Base-by-base conservation (phyloP, 2,113 vertebrate genomes). In the Pseudorhombus dupliciocellatus region DNA sequence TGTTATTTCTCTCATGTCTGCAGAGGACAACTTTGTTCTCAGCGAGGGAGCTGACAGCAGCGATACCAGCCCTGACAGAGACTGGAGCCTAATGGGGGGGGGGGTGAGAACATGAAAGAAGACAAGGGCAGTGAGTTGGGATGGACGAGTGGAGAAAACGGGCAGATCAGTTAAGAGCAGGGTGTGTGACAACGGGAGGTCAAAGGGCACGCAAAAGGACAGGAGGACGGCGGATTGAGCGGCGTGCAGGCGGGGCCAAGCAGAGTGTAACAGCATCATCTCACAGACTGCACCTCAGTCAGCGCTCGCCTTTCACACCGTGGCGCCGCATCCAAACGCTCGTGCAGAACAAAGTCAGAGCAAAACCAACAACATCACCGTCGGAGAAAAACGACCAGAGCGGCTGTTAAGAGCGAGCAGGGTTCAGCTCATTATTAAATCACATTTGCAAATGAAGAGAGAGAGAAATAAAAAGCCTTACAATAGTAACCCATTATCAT, bases 1-100 rank as follows among this genome's bases (percentile, higher is more conserved):
- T 86, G 90, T 91, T 87, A 87, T 89, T 92, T 89, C 82, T 89
- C 83, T 82, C 58, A 62, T 88, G 85, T 91, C 89, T 87, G 89
- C 86, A 90, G 83, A 88, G 83, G 87, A 92, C 83, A 86, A 92
- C 91, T 93, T 93, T 94, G 90, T 92, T 93, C 90, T 93, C 80
- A 59, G 85, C 79, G 79, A 84, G 90, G 86, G 88, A 92, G 83
- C 86, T 92, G 93, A 93, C 90, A 93, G 86, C 83, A 73, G 86
- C 92, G 92, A 92, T 92, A 93, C 91, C 83, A 84, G 88, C 82
- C 92, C 91, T 91, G 91, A 93, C 92, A 93, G 86, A 92, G 90
- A 93, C 69, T 76, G 79, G 83, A 90, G 81, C 86, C 88, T 93
- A 92, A 93, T 91, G 88, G 92, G 88, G 74, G 80, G 67, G 80